These are phyloP conservation scores for Alca torda DNA, from an alignment of 2,797 vertebrate genomes.

Conservation along the genomic window DNA sequence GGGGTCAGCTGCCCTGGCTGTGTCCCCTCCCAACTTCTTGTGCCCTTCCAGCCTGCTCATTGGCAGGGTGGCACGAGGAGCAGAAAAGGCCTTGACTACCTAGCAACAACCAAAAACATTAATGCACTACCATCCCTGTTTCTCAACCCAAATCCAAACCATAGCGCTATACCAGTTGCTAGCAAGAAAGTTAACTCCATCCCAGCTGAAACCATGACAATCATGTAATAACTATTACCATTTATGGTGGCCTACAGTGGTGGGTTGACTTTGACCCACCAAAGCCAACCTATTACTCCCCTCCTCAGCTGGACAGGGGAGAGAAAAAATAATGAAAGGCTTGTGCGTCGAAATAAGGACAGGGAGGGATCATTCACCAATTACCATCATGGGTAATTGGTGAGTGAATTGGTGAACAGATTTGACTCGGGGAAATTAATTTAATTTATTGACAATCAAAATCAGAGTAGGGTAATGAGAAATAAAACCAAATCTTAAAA, in stretches of 20 bases:
- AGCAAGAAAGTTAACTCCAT: background rate
- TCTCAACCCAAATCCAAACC: background rate
- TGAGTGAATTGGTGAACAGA: background rate
- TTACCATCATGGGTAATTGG: too few relatives aligned
- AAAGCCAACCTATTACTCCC: background rate
- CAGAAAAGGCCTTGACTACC: background rate
- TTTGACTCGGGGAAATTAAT: background rate
- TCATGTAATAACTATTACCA: background rate
- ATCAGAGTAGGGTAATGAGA: background rate
- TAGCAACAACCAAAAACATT: background rate
- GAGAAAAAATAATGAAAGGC: background rate
- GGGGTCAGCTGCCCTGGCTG: background rate
- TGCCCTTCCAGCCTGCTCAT: background rate
- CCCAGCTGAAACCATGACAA: background rate
- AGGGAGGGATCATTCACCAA: background rate
- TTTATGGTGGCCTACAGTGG: background rate
- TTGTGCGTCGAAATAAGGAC: background rate
- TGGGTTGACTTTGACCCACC: background rate
- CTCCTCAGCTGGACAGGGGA: background rate
- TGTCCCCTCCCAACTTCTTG: background rate
- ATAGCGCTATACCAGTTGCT: background rate
- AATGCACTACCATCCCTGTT: background rate
- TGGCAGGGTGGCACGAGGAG: background rate
- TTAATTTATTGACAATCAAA: background rate
- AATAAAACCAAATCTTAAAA: background rate